Evolutionary conservation across 2,888 invertebrate genomes (phyloP), one percentile per base, ranked within the genome.

Genomic region (Drosophila anomelani): DNA sequence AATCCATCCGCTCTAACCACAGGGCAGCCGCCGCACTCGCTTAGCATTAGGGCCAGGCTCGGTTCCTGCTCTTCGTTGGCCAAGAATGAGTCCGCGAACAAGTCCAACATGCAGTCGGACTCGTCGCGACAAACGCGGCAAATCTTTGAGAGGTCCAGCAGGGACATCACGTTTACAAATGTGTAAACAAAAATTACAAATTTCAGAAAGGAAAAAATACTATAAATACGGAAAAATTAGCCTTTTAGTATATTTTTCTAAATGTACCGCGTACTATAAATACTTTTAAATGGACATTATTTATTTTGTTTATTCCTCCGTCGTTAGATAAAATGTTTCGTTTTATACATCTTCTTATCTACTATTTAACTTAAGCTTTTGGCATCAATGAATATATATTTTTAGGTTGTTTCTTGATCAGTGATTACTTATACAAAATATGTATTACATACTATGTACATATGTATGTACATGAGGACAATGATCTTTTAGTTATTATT

Each of bases 61-160:
- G 46, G 53, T 32, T 66, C 61, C 43, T 17, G 20, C 26, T 26
- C 53, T 4, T 15, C 36, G 15, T 20, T 23, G 36, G 15, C 4
- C 12, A 12, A 10, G 7, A 7, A 10, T 2, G 32, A 2, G 23
- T 39, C 53, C 8, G 10, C 39, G 15, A 47, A 67, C 9, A 67
- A 6, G 23, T 67, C 54, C 13, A 63, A 26, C 39, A 54, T 32
- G 7, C 53, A 54, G 39, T 53, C 63, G 26, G 63, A 39, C 9
- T 54, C 38, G 12, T 51, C 63, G n/a, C 63, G n/a, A 23, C 66
- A 67, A 23, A 67, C 46, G 32, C 66, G 63, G 17, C 66, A 67
- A 23, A 63, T 54, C 34, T 54, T 12, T 39, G 46, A 39, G 17
- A 63, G 10, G 17, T 44, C 46, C 46, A 60, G n/a, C 60, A 23